These are phyloP conservation scores for Chiloscyllium punctatum DNA, from an alignment of 2,797 vertebrate genomes.

Conservation along the genomic window DNA sequence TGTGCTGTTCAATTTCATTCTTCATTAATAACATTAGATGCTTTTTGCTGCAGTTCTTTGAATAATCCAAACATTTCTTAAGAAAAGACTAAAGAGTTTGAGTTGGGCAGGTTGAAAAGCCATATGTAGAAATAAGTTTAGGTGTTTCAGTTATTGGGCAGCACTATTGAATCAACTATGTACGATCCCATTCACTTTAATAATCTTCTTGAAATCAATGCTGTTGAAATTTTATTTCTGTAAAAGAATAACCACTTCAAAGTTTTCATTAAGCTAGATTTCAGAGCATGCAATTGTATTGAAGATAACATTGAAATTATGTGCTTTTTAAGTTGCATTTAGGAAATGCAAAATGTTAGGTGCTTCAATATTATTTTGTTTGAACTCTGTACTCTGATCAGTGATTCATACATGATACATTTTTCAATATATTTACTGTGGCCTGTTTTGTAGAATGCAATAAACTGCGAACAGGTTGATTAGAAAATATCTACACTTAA, in stretches of 20 bases:
- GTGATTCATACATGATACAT: background rate
- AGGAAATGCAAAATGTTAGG: conserved; percentile 5
- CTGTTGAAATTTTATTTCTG: background rate
- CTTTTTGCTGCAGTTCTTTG: background rate
- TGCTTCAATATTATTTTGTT: conserved; percentile 15
- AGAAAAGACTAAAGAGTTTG: background rate
- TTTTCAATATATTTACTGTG: background rate
- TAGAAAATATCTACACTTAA: background rate
- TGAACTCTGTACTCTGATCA: background rate
- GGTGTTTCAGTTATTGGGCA: background rate
- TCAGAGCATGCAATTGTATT: background rate
- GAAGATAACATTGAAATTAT: background rate
- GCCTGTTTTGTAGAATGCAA: background rate
- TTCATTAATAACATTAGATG: background rate
- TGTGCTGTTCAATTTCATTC: background rate
- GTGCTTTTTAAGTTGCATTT: background rate
- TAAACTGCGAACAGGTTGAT: background rate
- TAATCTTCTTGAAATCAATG: background rate
- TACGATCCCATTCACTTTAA: background rate
- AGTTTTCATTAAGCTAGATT: background rate
- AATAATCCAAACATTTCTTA: background rate
- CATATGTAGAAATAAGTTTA: background rate
- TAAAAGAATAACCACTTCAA: background rate
- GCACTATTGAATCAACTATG: background rate
- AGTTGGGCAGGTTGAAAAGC: background rate